phyloP scores from a whole-genome alignment of 2,888 invertebrate genomes.

The Lithophane ornitopus region DNA sequence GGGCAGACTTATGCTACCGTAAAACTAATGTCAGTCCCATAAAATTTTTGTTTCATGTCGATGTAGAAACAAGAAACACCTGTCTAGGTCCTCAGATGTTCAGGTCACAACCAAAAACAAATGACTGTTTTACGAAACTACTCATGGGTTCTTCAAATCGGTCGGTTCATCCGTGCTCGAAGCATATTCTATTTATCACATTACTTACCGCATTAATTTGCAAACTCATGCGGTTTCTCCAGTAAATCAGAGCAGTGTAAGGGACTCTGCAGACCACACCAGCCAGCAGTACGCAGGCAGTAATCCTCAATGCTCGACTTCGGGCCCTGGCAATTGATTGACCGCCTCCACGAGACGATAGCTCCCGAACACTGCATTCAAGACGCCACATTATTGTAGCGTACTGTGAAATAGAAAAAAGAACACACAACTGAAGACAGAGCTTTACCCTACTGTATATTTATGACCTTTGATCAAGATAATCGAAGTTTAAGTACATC shows the following conservation, averaged over 20 bases:
- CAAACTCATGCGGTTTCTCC: constrained; percentile 89
- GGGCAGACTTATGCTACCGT: no score
- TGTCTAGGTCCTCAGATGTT: background rate
- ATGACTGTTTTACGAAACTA: background rate
- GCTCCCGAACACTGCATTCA: constrained; percentile 92
- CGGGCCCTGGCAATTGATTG: constrained; percentile 91
- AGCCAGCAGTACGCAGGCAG: constrained; percentile 92
- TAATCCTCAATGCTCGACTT: constrained; percentile 92
- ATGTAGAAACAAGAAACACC: background rate
- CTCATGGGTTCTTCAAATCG: no score
- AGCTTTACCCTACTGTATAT: background rate
- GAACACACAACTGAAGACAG: background rate
- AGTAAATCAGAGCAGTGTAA: constrained; percentile 93
- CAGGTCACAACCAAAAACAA: background rate
- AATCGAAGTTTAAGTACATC: background rate
- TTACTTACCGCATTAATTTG: constrained; percentile 85
- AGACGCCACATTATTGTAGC: constrained; percentile 89
- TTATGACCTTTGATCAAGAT: background rate
- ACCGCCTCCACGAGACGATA: constrained; percentile 91
- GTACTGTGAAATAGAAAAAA: constrained; percentile 72
- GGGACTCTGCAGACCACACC: constrained; percentile 93
- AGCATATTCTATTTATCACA: background rate
- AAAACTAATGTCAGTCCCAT: background rate
- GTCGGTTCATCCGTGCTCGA: background rate
- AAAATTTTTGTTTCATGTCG: background rate